Base-by-base conservation (phyloP, 2,888 invertebrate genomes). In the Zhuqinia jingwanae region DNA sequence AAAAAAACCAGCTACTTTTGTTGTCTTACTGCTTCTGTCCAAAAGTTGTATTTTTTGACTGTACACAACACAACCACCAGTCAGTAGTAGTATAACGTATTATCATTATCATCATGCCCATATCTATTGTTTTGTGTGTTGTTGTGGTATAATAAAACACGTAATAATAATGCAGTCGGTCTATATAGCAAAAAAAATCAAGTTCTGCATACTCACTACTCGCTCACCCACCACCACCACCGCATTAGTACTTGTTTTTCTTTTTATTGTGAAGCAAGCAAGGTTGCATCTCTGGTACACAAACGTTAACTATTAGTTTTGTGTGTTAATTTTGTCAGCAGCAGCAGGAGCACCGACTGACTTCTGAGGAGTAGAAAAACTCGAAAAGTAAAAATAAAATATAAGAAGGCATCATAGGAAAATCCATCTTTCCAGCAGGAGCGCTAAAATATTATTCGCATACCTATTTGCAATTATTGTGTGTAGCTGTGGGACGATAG, bases 301-400 rank as follows among this genome's bases (percentile, higher is more conserved):
- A 20, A 36, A 65, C 36, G 36, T 25, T 65, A 30, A 36, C 13
- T 36, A 65, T 65, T 36, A 42, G 63, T 2, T 63, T 75, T 84
- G 63, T 84, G 77, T 56, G 68, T 77, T 77, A 84, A 68, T 84
- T 65, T 84, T 60, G 53, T 53, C 76, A 84, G 63, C 77, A 65
- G 42, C 27, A 47, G 5, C 22, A 56, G n/a, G n/a, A n/a, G n/a
- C n/a, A n/a, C 3, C 20, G 56, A 11, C 15, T 60, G 58, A 60
- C 58, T 2, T 2, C 2, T 10, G 58, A 60, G 25, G 13, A 25
- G 11, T 2, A 25, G 27, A 60, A 11, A 25, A 60, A 25, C 56
- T 10, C 2, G 27, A 60, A 11, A n/a, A 2, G 2, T 50, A 2
- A 11, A 10, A 15, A 2, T 10, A 50, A 50, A 15, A 50, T 50